Base-by-base conservation (phyloP, 2,797 vertebrate genomes). In the Neostethus bicornis region DNA sequence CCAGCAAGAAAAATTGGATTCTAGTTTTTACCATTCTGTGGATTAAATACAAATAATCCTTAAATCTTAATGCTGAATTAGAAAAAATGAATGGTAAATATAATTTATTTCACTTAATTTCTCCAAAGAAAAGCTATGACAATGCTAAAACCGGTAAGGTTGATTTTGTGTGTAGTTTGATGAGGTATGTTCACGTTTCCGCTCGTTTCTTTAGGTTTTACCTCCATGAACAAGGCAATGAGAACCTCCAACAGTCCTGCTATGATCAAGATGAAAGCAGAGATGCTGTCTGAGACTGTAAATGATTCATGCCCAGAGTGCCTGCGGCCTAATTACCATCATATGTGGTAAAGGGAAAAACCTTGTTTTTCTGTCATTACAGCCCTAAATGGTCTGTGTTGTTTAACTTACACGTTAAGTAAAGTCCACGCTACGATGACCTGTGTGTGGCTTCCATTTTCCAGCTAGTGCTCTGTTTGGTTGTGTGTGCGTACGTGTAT, bases 311-410 rank as follows among this genome's bases (percentile, higher is more conserved):
- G 21, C 14, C 28, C 1, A 34, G 44, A 52, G 34, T 31, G 43
- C 24, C 43, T 39, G 43, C 21, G 7, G 39, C 39, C 66, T 29
- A 42, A 70, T 59, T 48, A 49, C 17, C 21, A 59, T 60, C 55
- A 70, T 53, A 62, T 56, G 50, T 7, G 38, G 21, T 38, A 23
- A 43, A 19, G 13, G 21, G 1, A 45, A 65, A 6, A 21, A 12
- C 5, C 1, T 44, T 12, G 11, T 1, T 38, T n/a, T 34, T 43
- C 34, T 39, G 32, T n/a, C 54, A 55, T 26, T 31, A 29, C 3
- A 59, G 26, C 57, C 10, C 21, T 25, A 37, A 47, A 31, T 7
- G 9, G 8, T 25, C 44, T 4, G 9, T 35, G 10, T 51, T 56
- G 23, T 19, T 43, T 21, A 43, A 16, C 2, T 48, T 55, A 9